Evolutionary conservation across 2,113 vertebrate species (phyloP).

Genomic region (Myxocyprinus asiaticus): DNA sequence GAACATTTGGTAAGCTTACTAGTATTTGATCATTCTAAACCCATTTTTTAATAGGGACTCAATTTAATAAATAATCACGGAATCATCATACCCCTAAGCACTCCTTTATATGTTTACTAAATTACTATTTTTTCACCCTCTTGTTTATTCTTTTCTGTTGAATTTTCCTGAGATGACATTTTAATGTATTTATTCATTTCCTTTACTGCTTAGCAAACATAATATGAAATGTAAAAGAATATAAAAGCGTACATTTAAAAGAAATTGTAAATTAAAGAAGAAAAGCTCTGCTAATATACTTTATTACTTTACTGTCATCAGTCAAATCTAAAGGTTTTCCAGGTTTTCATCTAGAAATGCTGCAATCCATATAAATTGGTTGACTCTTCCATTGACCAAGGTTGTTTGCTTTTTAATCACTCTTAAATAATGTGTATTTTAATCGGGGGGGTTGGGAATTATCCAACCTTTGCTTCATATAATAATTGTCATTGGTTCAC

Average conservation of each 20-base stretch:
- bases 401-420: not conserved
- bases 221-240: not conserved
- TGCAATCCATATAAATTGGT: not conserved
- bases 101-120: too few species aligned
- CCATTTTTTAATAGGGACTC: not conserved
- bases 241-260: not conserved
- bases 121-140: too few species aligned
- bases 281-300: not conserved
- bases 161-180: too few species aligned
- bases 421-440: not conserved
- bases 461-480: not conserved
- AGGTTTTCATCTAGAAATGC: conserved; percentile 24
- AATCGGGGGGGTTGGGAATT: too few species aligned
- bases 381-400: conserved; percentile 12
- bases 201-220: not conserved
- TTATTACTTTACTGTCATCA: too few species aligned
- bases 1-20: too few species aligned
- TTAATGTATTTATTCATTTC: too few species aligned
- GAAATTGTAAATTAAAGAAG: not conserved
- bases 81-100: not conserved
- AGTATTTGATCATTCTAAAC: too few species aligned
- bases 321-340: conserved; percentile 1
- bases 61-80: not conserved
- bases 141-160: too few species aligned
- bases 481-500: not conserved